Percentiles rank a stretch among this genome's conserved stretches.
Conservation (phyloP, 2,888 invertebrate species). For the Apamea crenata region DNA sequence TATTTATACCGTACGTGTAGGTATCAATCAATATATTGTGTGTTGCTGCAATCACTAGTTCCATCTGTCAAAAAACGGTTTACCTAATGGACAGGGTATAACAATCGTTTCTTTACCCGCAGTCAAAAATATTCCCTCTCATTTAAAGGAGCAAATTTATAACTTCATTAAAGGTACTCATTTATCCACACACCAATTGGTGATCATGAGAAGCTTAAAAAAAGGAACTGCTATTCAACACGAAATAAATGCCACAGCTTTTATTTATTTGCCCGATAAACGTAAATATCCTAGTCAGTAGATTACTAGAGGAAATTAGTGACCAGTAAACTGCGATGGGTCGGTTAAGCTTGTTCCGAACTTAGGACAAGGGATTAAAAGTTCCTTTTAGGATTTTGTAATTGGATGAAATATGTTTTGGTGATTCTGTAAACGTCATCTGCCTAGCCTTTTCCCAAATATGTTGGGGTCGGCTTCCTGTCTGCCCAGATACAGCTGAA, state of each 20-base stretch:
- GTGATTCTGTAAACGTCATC: neutral
- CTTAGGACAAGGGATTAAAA: slow-evolving; percentile 34
- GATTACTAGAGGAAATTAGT: slow-evolving; percentile 18
- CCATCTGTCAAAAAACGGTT: no score
- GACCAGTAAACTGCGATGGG: slow-evolving; percentile 18
- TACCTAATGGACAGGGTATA: no score
- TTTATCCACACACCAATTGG: neutral
- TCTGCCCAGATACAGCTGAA: no score
- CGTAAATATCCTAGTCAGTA: slow-evolving; percentile 10
- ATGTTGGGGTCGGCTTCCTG: no score
- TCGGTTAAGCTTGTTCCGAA: slow-evolving; percentile 11
- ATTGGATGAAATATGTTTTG: slow-evolving; percentile 36
- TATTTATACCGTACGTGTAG: no score
- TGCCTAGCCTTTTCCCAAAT: no score
- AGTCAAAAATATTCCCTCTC: neutral
- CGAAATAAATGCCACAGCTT: neutral
- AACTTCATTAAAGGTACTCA: neutral
- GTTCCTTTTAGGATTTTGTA: slow-evolving; percentile 29
- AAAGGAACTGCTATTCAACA: neutral
- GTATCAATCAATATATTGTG: no score
- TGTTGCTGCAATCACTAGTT: no score
- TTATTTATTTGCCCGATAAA: slow-evolving; percentile 1
- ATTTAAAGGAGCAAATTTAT: neutral
- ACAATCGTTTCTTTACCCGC: neutral
- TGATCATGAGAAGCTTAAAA: neutral